Evolutionary conservation across 1,140 invertebrate genomes (phyloP).

Genomic region (Parasteatoda tepidariorum): DNA sequence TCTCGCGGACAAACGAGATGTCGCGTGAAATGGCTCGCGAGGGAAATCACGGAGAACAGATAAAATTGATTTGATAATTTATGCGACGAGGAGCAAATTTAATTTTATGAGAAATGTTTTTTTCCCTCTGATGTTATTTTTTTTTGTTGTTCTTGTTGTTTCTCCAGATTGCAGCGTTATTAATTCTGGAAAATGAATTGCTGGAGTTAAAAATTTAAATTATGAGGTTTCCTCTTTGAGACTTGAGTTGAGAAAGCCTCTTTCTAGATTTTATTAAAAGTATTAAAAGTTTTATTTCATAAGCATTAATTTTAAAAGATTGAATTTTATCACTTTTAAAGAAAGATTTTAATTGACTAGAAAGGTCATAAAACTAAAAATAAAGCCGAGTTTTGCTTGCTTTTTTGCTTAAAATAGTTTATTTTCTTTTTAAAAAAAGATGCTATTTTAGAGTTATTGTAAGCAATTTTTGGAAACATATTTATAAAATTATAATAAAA

Average conservation of each 20-base stretch:
- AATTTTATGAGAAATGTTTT: constrained; percentile 41
- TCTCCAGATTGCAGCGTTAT: background rate
- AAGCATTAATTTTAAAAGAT: background rate
- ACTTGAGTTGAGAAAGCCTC: too few relatives aligned
- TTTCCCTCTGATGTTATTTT: background rate
- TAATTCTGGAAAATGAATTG: background rate
- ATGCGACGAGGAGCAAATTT: constrained; percentile 45
- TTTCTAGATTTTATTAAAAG: too few relatives aligned
- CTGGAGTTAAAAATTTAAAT: background rate
- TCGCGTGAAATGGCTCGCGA: constrained; percentile 39
- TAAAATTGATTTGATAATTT: constrained; percentile 60
- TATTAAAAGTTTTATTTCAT: background rate
- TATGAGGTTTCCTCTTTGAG: background rate
- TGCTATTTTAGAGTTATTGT: too few relatives aligned
- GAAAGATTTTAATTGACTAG: too few relatives aligned
- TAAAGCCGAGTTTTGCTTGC: too few relatives aligned
- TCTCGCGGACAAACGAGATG: constrained; percentile 35
- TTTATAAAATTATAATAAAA: too few relatives aligned
- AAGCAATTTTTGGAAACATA: too few relatives aligned
- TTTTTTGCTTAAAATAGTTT: too few relatives aligned
- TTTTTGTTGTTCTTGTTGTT: background rate
- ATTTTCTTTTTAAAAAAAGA: too few relatives aligned
- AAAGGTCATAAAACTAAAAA: too few relatives aligned
- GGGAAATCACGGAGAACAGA: constrained; percentile 56
- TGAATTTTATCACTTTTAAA: background rate